These are phyloP conservation scores for Orientallactaga sibirica DNA, from an alignment of 2,797 vertebrate species.

Conservation along the genomic window DNA sequence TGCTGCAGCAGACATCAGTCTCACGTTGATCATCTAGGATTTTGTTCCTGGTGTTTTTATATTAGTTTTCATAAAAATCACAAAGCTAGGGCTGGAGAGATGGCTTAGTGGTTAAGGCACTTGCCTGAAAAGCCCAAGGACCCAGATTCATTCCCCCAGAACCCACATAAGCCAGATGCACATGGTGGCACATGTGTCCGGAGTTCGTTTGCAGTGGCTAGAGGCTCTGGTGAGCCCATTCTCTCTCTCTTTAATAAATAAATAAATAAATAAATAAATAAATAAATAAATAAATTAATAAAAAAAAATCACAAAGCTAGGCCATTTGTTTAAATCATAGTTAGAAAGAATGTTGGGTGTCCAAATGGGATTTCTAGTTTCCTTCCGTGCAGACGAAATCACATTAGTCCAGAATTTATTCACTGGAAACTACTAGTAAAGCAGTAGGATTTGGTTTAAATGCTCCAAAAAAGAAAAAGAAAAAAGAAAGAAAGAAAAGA, in stretches of 20 bases:
- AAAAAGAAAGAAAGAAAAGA: too few species aligned
- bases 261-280: too few species aligned
- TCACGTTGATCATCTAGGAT: conserved; percentile 20
- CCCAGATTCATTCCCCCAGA: too few species aligned
- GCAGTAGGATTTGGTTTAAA: conserved; percentile 81
- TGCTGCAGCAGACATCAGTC: conserved; percentile 19
- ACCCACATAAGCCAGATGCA: too few species aligned
- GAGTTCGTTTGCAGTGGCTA: too few species aligned
- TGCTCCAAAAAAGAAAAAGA: conserved; percentile 61
- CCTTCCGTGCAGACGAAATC: conserved; percentile 83
- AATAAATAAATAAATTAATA: neutral
- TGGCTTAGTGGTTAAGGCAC: too few species aligned
- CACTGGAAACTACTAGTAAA: conserved; percentile 79
- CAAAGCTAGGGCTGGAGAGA: conserved; percentile 55
- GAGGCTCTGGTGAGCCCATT: too few species aligned
- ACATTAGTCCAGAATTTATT: conserved; percentile 77
- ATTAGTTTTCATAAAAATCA: conserved; percentile 73
- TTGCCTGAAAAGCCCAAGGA: too few species aligned
- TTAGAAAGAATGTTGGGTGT: conserved; percentile 80
- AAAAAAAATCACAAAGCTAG: conserved; percentile 77
- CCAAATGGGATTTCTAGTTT: conserved; percentile 81
- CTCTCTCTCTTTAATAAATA: too few species aligned
- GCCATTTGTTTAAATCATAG: conserved; percentile 74
- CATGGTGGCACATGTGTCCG: too few species aligned
- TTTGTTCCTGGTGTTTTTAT: conserved; percentile 64